Base-by-base conservation (phyloP, 1,140 invertebrate species). In the Drosophila jambulina region DNA sequence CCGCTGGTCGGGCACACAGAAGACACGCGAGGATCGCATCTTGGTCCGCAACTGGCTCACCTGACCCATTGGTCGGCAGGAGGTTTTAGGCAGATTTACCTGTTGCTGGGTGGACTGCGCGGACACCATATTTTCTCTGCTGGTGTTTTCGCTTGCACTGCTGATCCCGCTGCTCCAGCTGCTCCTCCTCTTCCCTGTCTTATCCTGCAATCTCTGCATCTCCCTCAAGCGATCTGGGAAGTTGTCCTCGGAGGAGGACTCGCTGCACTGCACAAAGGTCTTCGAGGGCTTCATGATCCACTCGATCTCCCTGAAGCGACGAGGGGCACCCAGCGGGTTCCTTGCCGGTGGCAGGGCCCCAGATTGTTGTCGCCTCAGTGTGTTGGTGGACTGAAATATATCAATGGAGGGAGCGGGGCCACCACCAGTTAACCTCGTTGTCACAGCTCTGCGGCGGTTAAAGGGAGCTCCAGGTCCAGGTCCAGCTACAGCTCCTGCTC, bases 201-300 rank as follows among this genome's bases (percentile, higher is more conserved):
- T n/a, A 1, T 25, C 25, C 17, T n/a, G 19, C 13, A 15, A n/a
- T 23, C 10, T 17, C 29, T 40, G 17, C 29, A 5, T 1, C 9
- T 23, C 21, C 34, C 2, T 2, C 15, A 2, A 4, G 3, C 13
- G 6, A 3, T 15, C 19, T 0, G n/a, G 32, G 5, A 15, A 36
- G 34, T 19, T 23, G n/a, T 51, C 25, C 7, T 80, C 78, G 17
- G 71, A 80, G 2, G 82, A 85, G 19, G 83, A 76, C 19, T 80
- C 57, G 29, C 83, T 86, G 53, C 53, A 36, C 3, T 75, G 84
- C 2, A 59, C 21, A 9, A 86, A 86, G 9, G 25, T 69, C 17
- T 42, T 42, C 1, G 62, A 53, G 1, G 83, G 83, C 51, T 42
- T 43, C 42, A 86, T 78, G 21, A 86, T 56, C 84, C 84, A 86